Evolutionary conservation across 1,140 invertebrate species (phyloP), one percentile per base, ranked within the genome.

Genomic region (Atopsyche davidsoni): DNA sequence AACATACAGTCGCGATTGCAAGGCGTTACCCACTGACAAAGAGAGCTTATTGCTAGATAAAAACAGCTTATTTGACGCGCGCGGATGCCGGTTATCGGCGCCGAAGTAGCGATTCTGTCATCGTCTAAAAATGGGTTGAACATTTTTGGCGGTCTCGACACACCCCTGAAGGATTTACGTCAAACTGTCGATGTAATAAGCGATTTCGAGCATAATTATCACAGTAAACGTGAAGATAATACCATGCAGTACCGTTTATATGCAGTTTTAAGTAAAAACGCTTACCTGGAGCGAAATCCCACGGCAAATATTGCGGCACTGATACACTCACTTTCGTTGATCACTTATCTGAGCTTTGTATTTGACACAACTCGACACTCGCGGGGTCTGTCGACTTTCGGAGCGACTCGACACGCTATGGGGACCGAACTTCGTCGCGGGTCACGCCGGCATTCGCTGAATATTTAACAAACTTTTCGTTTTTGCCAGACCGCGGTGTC

Each of bases 81-180:
- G 24, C 6, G 6, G 24, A 6, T 16, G 24, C 41, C 22, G 21
- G 22, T 28, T 14, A 43, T n/a, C 13, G 24, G 24, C 28, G 13
- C 16, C 13, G 28, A 43, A 43, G 28, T 24, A 43, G 41, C 41
- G 41, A 43, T 43, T 43, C 44, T 46, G 44, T 46, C 44, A 46
- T 46, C 31, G 21, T 46, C 44, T 46, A 46, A 46, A 46, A 46
- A 36, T 46, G 44, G 44, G 17, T 45, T 19, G 6, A 34, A 19
- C n/a, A 19, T 19, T 40, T 40, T 40, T 40, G 38, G 38, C 17
- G 38, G 17, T 40, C 18, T n/a, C 42, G 42, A 45, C 42, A 45
- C 42, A 45, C 42, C 42, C 42, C 19, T 23, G 14, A 42, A 13
- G 16, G 16, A 34, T 34, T 13, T 34, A 34, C 11, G 32, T 34